Percentiles rank a stretch among this genome's conserved stretches.
These are phyloP conservation scores for Spilosoma lubricipeda DNA, from an alignment of 2,888 invertebrate genomes.

Conservation along the genomic window DNA sequence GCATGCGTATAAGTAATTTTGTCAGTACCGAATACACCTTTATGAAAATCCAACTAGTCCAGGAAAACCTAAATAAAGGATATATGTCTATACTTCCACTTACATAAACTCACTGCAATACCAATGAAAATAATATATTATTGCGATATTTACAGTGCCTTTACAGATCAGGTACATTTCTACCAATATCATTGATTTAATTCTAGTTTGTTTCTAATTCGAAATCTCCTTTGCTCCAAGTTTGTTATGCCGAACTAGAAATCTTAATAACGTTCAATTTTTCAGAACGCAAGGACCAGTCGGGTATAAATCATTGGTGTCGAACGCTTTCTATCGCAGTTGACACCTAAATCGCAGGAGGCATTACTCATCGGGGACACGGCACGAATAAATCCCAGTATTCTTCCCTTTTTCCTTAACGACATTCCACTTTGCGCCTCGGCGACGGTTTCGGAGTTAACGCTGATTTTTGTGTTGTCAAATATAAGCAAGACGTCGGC, in stretches of 20 bases:
- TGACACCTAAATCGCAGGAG: constrained; percentile 66
- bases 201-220: background rate
- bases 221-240: constrained; percentile 24
- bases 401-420: constrained; percentile 59
- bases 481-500: constrained; percentile 46
- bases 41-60: no score
- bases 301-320: constrained; percentile 57
- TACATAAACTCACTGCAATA: no score
- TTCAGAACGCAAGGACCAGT: constrained; percentile 37
- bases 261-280: constrained; percentile 45
- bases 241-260: constrained; percentile 30
- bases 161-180: background rate
- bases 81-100: no score
- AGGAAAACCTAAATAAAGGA: no score
- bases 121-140: no score
- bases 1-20: no score
- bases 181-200: background rate
- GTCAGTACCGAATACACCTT: no score
- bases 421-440: constrained; percentile 56
- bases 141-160: background rate
- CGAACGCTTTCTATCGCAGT: constrained; percentile 55
- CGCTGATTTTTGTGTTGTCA: constrained; percentile 51
- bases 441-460: constrained; percentile 46
- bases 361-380: constrained; percentile 71
- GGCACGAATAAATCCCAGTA: constrained; percentile 58